These are phyloP conservation scores for Atractosteus spatula DNA, from an alignment of 2,113 vertebrate species.

Conservation along the genomic window DNA sequence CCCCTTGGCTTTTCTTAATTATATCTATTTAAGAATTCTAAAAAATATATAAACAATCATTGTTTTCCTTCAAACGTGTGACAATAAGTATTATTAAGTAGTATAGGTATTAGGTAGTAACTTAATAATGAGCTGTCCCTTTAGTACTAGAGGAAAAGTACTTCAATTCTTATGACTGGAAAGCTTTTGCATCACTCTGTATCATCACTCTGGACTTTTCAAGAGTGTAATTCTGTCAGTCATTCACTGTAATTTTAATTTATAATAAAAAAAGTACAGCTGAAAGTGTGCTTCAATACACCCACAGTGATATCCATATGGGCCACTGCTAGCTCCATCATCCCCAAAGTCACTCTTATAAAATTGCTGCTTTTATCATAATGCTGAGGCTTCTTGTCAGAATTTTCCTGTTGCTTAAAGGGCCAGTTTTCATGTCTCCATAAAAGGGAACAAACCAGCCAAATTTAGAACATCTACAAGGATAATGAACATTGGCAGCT, in stretches of 20 bases:
- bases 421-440: conserved; percentile 19
- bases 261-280: conserved; percentile 13
- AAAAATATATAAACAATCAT: no score
- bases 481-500: conserved; percentile 6
- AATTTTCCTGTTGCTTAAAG: conserved; percentile 15
- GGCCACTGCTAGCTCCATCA: conserved; percentile 13
- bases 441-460: conserved; percentile 8
- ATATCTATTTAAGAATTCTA: no score
- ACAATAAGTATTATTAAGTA: no score
- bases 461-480: conserved; percentile 3
- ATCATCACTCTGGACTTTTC: neutral
- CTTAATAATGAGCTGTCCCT: no score
- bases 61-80: no score
- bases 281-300: conserved; percentile 11
- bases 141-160: neutral
- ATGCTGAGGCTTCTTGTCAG: conserved; percentile 16
- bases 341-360: conserved; percentile 22
- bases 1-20: no score
- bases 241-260: neutral
- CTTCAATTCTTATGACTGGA: neutral
- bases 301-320: conserved; percentile 19
- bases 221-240: neutral
- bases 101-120: no score
- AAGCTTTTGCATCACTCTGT: neutral
- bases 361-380: conserved; percentile 29